Conservation (phyloP, 2,113 vertebrate species). For the Arizona elegans region DNA sequence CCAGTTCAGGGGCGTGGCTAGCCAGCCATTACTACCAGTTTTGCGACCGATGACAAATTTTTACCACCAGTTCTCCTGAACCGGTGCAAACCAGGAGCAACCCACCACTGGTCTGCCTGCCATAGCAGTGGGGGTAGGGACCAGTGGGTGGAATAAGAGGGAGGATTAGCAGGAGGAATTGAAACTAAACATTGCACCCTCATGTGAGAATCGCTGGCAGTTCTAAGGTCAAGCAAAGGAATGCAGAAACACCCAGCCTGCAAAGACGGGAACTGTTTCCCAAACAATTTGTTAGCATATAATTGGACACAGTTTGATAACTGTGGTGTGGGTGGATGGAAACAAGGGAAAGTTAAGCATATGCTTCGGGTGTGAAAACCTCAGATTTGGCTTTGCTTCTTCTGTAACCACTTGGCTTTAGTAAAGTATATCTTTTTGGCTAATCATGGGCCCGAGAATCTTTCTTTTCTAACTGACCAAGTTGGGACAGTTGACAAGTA, state of each 20-base stretch:
- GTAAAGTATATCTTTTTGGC: not conserved
- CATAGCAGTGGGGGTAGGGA: not conserved
- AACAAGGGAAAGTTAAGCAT: not conserved
- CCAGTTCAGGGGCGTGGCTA: too few relatives aligned
- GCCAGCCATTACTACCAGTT: too few relatives aligned
- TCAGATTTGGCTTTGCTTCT: not conserved
- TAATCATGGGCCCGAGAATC: not conserved
- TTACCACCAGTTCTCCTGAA: too few relatives aligned
- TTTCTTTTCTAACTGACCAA: too few relatives aligned
- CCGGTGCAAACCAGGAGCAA: too few relatives aligned
- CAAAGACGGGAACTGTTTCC: not conserved
- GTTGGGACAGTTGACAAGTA: not conserved
- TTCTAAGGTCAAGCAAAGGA: not conserved
- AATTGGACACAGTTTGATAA: not conserved
- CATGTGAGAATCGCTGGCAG: not conserved
- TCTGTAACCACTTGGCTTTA: not conserved
- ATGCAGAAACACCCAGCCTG: not conserved
- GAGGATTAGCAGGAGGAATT: not conserved
- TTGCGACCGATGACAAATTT: too few relatives aligned
- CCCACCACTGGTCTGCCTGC: not conserved
- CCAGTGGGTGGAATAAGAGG: not conserved
- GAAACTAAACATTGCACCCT: not conserved
- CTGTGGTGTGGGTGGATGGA: not conserved
- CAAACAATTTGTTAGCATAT: not conserved
- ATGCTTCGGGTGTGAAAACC: not conserved